Evolutionary conservation across 92 coral and sea anemone species (phyloP).

Genomic region (Phenganax marumi): DNA sequence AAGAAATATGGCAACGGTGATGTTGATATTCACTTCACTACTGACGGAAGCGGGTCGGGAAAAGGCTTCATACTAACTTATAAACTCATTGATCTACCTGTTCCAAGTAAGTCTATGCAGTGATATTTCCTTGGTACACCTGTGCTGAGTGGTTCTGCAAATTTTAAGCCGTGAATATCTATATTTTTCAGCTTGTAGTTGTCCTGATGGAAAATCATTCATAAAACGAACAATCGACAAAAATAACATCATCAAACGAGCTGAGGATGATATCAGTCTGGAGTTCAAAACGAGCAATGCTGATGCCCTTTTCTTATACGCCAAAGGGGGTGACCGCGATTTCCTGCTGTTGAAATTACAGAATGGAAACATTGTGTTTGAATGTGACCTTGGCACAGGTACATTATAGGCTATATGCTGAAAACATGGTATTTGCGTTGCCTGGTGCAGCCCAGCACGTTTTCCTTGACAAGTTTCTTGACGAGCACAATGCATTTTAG

Average conservation of each 20-base stretch:
- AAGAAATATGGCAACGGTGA: conserved; percentile 33
- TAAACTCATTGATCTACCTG: conserved; percentile 8
- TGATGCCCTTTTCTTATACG: conserved; percentile 66
- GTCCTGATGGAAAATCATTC: conserved; percentile 63
- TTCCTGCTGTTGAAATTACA: conserved; percentile 70
- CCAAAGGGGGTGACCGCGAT: conserved; percentile 71
- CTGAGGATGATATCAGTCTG: conserved; percentile 65
- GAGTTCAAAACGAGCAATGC: conserved; percentile 67
- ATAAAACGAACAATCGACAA: conserved; percentile 55
- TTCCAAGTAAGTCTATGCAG: no score
- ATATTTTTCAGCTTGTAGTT: conserved; percentile 66
- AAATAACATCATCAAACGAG: conserved; percentile 58
- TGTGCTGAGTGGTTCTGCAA: no score
- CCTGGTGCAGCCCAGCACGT: not conserved
- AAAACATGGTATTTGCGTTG: not conserved
- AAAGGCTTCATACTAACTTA: not conserved
- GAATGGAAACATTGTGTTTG: conserved; percentile 68
- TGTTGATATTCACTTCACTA: conserved; percentile 11
- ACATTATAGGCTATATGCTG: not conserved
- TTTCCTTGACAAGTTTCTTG: not conserved
- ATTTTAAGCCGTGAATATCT: no score
- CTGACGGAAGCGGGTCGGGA: not conserved
- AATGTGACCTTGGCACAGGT: conserved; percentile 91
- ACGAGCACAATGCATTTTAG: conserved; percentile 13
- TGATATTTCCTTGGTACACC: no score